A percentile compares a stretch with the other conserved stretches of the same genome.
phyloP scores from a whole-genome alignment of 2,113 vertebrate genomes.

The Prolemur simus region DNA sequence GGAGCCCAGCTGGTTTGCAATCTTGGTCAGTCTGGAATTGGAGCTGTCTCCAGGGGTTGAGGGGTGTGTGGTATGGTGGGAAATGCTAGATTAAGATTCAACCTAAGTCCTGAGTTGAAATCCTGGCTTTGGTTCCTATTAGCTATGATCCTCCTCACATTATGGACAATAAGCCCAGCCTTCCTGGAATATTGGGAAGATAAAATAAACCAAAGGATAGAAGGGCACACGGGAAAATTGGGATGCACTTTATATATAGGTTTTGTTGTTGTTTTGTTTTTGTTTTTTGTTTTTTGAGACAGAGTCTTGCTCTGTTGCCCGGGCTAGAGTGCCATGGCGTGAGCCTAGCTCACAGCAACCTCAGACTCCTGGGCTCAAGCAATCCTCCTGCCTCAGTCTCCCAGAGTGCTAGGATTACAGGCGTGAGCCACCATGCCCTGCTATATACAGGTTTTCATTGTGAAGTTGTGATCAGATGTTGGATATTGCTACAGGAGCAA shows the following conservation, averaged over 20 bases:
- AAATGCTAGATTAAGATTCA: conserved; percentile 22
- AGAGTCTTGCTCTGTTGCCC: no score
- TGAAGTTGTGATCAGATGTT: neutral
- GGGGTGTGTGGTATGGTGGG: neutral
- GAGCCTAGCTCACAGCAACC: no score
- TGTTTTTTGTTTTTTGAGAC: no score
- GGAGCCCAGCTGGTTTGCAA: conserved; percentile 23
- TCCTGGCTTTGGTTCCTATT: conserved; percentile 29
- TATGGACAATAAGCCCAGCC: neutral
- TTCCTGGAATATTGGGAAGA: neutral
- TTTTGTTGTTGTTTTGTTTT: no score
- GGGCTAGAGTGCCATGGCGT: no score
- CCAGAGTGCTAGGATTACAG: no score
- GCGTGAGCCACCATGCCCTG: no score
- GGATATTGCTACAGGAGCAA: neutral
- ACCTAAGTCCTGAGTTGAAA: conserved; percentile 21
- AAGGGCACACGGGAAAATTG: neutral
- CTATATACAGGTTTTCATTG: neutral
- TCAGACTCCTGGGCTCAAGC: no score
- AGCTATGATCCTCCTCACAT: neutral
- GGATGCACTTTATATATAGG: neutral
- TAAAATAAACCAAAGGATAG: neutral
- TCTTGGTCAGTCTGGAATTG: conserved; percentile 26
- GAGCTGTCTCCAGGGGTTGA: neutral
- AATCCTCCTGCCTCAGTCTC: no score